Percentiles rank a stretch among this genome's conserved stretches.
phyloP scores from a whole-genome alignment of 2,888 invertebrate genomes.

The Schizaphis graminum region DNA sequence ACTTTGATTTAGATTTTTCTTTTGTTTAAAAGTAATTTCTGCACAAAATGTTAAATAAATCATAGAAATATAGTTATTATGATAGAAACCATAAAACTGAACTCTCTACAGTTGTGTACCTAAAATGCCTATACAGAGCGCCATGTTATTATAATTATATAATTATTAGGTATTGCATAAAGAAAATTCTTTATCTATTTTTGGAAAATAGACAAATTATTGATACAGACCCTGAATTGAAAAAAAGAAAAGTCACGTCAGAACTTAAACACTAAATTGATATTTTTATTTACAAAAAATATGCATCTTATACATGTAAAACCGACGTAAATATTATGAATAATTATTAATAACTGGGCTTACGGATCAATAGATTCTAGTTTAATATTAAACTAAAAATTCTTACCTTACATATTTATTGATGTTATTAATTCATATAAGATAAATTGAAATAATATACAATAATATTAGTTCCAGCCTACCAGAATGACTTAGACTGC shows the following conservation, averaged over 20 bases:
- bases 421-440: not conserved
- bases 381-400: not conserved
- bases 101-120: not conserved
- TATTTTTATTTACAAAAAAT: not conserved
- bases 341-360: not conserved
- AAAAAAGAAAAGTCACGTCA: not conserved
- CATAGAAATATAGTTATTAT: not conserved
- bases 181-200: not conserved
- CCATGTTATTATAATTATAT: not conserved
- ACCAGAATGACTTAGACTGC: not conserved
- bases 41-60: not conserved
- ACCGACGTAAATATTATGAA: not conserved
- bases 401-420: not conserved
- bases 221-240: not conserved
- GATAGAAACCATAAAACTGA: not conserved
- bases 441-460: not conserved
- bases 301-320: not conserved
- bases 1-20: not conserved
- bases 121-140: conserved; percentile 3
- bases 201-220: not conserved
- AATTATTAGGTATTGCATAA: not conserved
- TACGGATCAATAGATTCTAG: not conserved
- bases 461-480: not conserved
- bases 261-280: not conserved
- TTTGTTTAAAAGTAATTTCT: not conserved